phyloP scores from a whole-genome alignment of 2,113 vertebrate species.

The Phyllostomus discolor region DNA sequence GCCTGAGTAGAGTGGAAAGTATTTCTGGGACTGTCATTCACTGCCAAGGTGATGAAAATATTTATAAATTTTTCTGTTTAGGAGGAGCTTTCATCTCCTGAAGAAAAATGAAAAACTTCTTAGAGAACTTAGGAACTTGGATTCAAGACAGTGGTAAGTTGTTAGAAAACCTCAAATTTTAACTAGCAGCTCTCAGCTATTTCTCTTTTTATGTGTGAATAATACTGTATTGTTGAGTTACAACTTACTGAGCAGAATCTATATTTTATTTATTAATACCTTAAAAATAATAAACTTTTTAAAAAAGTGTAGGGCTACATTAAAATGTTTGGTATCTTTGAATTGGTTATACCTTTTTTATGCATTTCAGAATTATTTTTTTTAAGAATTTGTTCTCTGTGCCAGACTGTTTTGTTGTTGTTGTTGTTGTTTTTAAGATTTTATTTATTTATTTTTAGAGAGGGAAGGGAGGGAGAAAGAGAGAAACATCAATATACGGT shows the following conservation, averaged over 20 bases:
- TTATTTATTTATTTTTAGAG: too few species aligned
- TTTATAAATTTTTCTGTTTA: slow-evolving; percentile 80
- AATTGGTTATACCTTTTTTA: neutral
- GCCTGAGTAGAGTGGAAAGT: slow-evolving; percentile 63
- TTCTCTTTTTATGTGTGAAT: neutral
- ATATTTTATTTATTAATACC: neutral
- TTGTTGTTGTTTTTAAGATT: too few species aligned
- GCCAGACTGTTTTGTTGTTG: too few species aligned
- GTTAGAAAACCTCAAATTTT: neutral
- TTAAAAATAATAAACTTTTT: slow-evolving; percentile 32
- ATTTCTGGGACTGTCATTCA: slow-evolving; percentile 61
- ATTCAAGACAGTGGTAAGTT: slow-evolving; percentile 96
- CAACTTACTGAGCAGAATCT: neutral
- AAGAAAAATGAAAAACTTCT: slow-evolving; percentile 99
- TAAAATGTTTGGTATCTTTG: neutral
- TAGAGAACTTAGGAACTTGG: slow-evolving; percentile 97
- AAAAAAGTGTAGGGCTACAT: neutral
- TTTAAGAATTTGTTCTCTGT: too few species aligned
- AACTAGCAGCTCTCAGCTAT: neutral
- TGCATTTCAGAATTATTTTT: neutral
- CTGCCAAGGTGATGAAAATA: slow-evolving; percentile 70
- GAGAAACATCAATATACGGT: too few species aligned
- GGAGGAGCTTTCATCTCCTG: slow-evolving; percentile 97
- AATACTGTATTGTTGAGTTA: slow-evolving; percentile 9
- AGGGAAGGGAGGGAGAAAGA: too few species aligned